Evolutionary conservation across 1,140 invertebrate genomes (phyloP).

Genomic region (Papilio polytes): DNA sequence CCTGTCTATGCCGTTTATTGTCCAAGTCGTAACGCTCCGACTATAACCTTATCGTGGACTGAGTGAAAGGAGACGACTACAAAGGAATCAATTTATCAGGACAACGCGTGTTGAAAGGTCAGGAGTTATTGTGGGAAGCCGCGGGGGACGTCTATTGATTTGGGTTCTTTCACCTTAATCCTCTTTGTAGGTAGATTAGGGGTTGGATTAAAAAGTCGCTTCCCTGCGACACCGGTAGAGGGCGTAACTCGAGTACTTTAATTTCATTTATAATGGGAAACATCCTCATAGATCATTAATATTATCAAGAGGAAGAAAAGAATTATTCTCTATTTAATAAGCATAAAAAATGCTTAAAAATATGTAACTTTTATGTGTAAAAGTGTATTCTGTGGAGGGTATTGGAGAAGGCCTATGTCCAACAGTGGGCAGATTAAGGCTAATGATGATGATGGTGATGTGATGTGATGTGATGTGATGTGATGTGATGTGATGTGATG

Average conservation of each 20-base stretch:
- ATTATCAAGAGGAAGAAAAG: neutral
- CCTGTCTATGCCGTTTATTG: no score
- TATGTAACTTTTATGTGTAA: no score
- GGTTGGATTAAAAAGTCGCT: slow-evolving; percentile 30
- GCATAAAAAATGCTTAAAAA: no score
- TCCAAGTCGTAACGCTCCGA: slow-evolving; percentile 19
- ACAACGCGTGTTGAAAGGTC: slow-evolving; percentile 51
- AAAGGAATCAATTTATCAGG: slow-evolving; percentile 65
- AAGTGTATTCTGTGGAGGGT: no score
- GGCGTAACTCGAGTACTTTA: slow-evolving; percentile 18
- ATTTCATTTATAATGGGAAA: slow-evolving; percentile 15
- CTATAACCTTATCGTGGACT: slow-evolving; percentile 33
- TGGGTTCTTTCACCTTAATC: slow-evolving; percentile 47
- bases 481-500: no score
- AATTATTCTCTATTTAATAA: no score
- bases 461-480: no score
- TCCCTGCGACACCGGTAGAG: neutral
- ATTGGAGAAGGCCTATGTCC: no score
- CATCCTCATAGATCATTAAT: neutral
- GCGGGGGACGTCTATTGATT: slow-evolving; percentile 51
- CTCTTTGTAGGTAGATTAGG: slow-evolving; percentile 32
- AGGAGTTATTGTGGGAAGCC: slow-evolving; percentile 44
- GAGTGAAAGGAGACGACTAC: slow-evolving; percentile 47
- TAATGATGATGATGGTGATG: no score
- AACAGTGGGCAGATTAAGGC: no score